A percentile compares a stretch with the other conserved stretches of the same genome.
These are phyloP conservation scores for Chloroceryle aenea DNA, from an alignment of 2,113 vertebrate species.

Conservation along the genomic window DNA sequence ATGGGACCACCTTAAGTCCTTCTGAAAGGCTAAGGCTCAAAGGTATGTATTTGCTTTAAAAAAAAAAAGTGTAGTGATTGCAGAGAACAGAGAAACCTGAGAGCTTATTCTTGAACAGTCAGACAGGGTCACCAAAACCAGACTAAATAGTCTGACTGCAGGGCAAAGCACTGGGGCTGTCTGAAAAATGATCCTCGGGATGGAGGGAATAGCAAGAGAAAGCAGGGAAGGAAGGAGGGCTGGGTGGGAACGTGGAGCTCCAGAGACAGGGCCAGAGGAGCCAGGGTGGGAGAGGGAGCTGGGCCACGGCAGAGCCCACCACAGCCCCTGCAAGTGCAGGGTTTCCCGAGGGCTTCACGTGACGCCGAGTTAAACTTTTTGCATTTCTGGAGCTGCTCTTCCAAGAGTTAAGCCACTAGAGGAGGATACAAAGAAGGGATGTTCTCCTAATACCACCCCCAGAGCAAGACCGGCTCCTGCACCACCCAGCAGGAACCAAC, in stretches of 20 bases:
- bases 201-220: slow-evolving; percentile 29
- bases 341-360: accelerated
- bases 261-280: not conserved
- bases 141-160: slow-evolving; percentile 87
- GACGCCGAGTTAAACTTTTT: accelerated
- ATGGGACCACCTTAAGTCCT: slow-evolving; percentile 28
- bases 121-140: slow-evolving; percentile 85
- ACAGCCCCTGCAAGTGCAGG: accelerated
- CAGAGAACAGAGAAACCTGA: slow-evolving; percentile 76
- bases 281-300: accelerated
- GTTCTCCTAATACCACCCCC: not conserved
- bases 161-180: slow-evolving; percentile 67
- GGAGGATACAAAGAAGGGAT: accelerated
- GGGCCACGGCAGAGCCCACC: not conserved
- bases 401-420: too few species aligned
- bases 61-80: slow-evolving; percentile 32
- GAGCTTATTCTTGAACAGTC: slow-evolving; percentile 73
- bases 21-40: slow-evolving; percentile 47
- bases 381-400: not conserved
- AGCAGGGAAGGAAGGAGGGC: not conserved
- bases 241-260: not conserved
- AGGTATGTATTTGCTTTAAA: slow-evolving; percentile 69
- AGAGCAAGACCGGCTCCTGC: not conserved
- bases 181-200: slow-evolving; percentile 78
- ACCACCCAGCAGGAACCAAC: not conserved